These are phyloP conservation scores for Hippocampus kuda DNA, from an alignment of 2,797 vertebrate species.

Conservation along the genomic window DNA sequence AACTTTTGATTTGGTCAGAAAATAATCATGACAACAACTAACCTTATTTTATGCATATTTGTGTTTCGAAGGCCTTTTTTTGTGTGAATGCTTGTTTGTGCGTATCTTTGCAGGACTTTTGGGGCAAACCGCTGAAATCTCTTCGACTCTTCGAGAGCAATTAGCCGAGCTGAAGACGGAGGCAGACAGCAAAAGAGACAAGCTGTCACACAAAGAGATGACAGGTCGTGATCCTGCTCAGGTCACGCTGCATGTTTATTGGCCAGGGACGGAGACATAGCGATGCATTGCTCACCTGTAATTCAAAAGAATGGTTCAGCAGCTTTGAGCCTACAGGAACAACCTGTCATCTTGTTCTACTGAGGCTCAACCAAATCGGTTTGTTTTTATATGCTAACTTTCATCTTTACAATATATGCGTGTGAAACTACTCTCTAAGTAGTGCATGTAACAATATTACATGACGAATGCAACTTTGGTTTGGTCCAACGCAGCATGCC, in stretches of 20 bases:
- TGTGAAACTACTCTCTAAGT: background rate
- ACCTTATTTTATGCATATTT: background rate
- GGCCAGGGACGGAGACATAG: background rate
- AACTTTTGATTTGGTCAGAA: no score
- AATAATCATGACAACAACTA: no score
- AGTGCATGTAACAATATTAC: background rate
- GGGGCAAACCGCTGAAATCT: background rate
- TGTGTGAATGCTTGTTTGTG: background rate
- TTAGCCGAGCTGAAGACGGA: conserved; percentile 30
- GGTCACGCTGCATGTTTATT: conserved; percentile 3
- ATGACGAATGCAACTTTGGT: background rate
- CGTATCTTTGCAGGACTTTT: background rate
- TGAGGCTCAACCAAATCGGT: background rate
- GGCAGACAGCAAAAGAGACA: conserved; percentile 15
- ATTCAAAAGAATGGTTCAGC: background rate
- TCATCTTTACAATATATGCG: background rate
- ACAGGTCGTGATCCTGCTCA: conserved; percentile 26
- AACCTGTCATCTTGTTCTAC: background rate
- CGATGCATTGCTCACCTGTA: background rate
- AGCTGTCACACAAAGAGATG: conserved; percentile 36
- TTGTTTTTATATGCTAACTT: background rate
- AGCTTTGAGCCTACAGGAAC: background rate
- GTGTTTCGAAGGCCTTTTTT: background rate
- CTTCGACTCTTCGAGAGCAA: conserved; percentile 21
- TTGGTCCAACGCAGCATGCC: background rate